These are phyloP conservation scores for Brachymystax lenok DNA, from an alignment of 2,797 vertebrate genomes.

Conservation along the genomic window DNA sequence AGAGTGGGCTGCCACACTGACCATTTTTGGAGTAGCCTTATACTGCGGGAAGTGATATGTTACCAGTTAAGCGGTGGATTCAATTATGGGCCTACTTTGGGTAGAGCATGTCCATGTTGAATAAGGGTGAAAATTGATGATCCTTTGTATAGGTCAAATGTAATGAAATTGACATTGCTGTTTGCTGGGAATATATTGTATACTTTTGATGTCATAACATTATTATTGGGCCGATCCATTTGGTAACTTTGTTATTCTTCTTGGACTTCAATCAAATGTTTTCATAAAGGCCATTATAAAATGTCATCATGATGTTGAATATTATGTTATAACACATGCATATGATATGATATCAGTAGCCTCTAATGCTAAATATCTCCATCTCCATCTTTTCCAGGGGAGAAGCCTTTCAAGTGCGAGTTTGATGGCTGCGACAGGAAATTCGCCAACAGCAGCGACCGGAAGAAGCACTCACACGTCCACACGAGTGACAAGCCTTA, in stretches of 20 bases:
- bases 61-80: constrained; percentile 9
- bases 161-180: not conserved
- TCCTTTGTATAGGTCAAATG: not conserved
- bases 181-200: not conserved
- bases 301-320: not conserved
- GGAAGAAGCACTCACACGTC: constrained; percentile 98
- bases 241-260: not conserved
- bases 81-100: constrained; percentile 16
- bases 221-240: not conserved
- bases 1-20: constrained; percentile 40
- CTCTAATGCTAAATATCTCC: constrained; percentile 14
- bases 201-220: not conserved
- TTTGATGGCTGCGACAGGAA: constrained; percentile 97
- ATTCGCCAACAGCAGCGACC: constrained; percentile 98
- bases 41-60: constrained; percentile 28
- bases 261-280: not conserved
- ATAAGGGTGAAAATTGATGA: constrained; percentile 1
- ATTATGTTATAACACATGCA: not conserved
- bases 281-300: not conserved
- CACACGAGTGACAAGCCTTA: constrained; percentile 98
- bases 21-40: constrained; percentile 43
- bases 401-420: constrained; percentile 99
- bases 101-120: constrained; percentile 1
- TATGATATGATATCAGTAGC: not conserved
- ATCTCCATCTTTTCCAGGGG: constrained; percentile 74